Evolutionary conservation across 2,888 invertebrate species (phyloP).

Genomic region (Chironomus tentans): DNA sequence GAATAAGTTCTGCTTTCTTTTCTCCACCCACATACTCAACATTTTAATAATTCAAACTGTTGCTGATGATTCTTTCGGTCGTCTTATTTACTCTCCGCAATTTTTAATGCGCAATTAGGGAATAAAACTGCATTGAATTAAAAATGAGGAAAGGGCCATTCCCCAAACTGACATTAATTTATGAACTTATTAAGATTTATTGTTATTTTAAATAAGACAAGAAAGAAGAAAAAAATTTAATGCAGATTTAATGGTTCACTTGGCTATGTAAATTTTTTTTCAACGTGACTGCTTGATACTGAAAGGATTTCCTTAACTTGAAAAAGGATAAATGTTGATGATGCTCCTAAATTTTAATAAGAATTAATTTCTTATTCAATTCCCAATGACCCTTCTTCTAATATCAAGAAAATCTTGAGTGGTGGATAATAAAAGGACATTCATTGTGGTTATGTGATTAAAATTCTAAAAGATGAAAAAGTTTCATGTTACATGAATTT

Average conservation of each 20-base stretch:
- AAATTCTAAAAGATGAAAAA: not conserved
- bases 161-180: constrained; percentile 24
- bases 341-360: constrained; percentile 1
- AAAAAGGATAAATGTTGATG: not conserved
- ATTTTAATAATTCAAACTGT: constrained; percentile 23
- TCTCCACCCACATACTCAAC: not conserved
- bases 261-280: not conserved
- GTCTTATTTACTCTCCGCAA: not conserved
- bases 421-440: not conserved
- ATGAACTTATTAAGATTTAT: constrained; percentile 26
- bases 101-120: constrained; percentile 25
- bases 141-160: not conserved
- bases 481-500: constrained; percentile 23
- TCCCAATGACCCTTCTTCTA: not conserved
- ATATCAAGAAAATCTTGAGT: not conserved
- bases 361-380: constrained; percentile 17
- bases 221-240: not conserved
- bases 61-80: not conserved
- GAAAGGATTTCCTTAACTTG: not conserved
- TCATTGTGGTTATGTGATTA: constrained; percentile 9
- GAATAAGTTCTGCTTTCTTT: not conserved
- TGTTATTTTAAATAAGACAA: not conserved
- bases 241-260: constrained; percentile 23
- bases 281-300: not conserved
- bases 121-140: not conserved